These are phyloP conservation scores for Drosophila lacertosa DNA, from an alignment of 1,140 invertebrate species.

Conservation along the genomic window DNA sequence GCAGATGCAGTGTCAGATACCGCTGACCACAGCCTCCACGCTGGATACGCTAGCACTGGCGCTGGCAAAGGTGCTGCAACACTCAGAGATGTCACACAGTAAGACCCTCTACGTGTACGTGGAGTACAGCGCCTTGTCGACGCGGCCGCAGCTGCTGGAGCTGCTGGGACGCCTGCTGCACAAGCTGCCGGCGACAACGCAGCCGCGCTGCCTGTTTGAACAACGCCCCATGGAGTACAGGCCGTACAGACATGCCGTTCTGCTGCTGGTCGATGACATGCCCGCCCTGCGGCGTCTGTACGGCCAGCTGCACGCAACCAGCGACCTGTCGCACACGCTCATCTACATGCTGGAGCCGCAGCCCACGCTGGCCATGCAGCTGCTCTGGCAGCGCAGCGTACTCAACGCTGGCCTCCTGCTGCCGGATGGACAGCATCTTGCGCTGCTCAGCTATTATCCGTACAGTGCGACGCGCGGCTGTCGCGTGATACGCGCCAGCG, in stretches of 20 bases:
- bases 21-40: background rate
- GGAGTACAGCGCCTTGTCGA: constrained; percentile 15
- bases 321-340: constrained; percentile 61
- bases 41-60: constrained; percentile 27
- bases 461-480: constrained; percentile 42
- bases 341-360: constrained; percentile 54
- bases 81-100: constrained; percentile 52
- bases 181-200: background rate
- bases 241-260: constrained; percentile 54
- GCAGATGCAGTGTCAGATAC: constrained; percentile 9
- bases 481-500: constrained; percentile 32
- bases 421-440: background rate
- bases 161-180: constrained; percentile 32
- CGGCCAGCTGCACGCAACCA: constrained; percentile 38
- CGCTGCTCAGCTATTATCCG: constrained; percentile 61
- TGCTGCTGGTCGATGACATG: constrained; percentile 56
- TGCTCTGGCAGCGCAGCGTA: constrained; percentile 61
- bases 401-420: constrained; percentile 55
- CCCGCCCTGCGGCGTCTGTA: constrained; percentile 37
- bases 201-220: constrained; percentile 16
- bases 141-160: constrained; percentile 22
- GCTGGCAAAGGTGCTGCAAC: constrained; percentile 39
- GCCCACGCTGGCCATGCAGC: constrained; percentile 24
- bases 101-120: constrained; percentile 49
- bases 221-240: constrained; percentile 44